Evolutionary conservation across 2,113 vertebrate genomes (phyloP), one percentile per base, ranked within the genome.

Genomic region (Bufo gargarizans): DNA sequence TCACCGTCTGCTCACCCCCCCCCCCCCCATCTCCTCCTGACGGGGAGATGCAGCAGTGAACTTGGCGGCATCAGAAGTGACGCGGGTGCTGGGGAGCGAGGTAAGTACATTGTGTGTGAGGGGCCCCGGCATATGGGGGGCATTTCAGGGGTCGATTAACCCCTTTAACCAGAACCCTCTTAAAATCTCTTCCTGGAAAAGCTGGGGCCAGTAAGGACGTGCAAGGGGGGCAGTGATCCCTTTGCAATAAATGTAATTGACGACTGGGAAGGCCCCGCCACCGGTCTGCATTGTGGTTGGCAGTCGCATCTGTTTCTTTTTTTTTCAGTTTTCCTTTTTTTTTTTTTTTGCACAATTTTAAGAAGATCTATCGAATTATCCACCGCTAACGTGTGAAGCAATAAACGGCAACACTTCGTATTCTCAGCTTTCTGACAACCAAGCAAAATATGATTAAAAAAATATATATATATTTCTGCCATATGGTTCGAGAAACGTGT

Each of bases 391-490:
- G 87, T 84, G 86, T 65, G 79, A 88, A 88, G 79, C 86, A 83
- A 83, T 88, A 84, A 88, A 58, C 71, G 53, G 80, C n/a, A 84
- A 88, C 87, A 78, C 87, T 67, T 84, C 87, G 33, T 77, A 77
- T 88, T 84, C 87, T 84, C 87, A 88, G 81, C 80, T 88, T 88
- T 84, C 81, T 88, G 87, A 88, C 87, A 88, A 84, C 79, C 82
- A 59, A 72, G 82, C 86, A 88, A 83, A 88, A 88, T 88, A 63
- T 83, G 87, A 55, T 77, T 55, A 13, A 10, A 22, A 50, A 45
- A 50, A 50, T 72, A 77, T 65, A 65, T 77, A 67, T 33, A 33
- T 33, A 17, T 11, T 59, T 33, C 47, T 16, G 22, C 71, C 87
- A 88, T 84, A 88, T 88, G 87, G 87, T n/a, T 50, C 16, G 81